A percentile compares a stretch with the other conserved stretches of the same genome.
Evolutionary conservation across 2,888 invertebrate species (phyloP).

Genomic region (Cyrtodaria siliqua): DNA sequence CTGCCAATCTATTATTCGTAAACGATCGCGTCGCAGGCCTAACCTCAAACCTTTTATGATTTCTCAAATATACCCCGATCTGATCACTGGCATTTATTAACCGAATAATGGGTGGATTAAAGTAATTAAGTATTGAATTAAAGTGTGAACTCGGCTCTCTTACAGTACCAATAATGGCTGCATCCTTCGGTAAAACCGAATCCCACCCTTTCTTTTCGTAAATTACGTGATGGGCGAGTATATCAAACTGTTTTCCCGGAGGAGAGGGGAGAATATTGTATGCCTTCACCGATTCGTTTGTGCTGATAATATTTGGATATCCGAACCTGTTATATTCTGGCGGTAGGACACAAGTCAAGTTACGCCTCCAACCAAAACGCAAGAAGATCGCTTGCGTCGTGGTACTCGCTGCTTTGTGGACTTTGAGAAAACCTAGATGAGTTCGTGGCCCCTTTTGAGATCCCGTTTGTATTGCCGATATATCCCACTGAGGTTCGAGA

Average conservation of each 20-base stretch:
- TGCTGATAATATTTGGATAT: conserved; percentile 61
- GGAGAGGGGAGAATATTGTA: conserved; percentile 53
- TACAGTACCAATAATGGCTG: conserved; percentile 45
- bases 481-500: too few relatives aligned
- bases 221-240: conserved; percentile 59
- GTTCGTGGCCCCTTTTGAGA: conserved; percentile 1
- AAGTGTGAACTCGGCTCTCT: conserved; percentile 54
- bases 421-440: conserved; percentile 60
- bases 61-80: conserved; percentile 31
- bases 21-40: conserved; percentile 22
- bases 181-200: conserved; percentile 38
- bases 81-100: conserved; percentile 28
- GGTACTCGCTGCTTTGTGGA: conserved; percentile 64
- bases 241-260: conserved; percentile 45
- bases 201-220: conserved; percentile 49
- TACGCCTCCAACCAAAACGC: conserved; percentile 57
- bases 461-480: too few relatives aligned
- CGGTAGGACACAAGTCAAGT: conserved; percentile 57
- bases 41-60: conserved; percentile 28
- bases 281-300: conserved; percentile 49
- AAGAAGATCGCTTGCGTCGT: conserved; percentile 58
- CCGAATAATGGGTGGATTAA: conserved; percentile 33
- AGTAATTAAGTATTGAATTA: conserved; percentile 50
- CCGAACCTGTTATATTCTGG: conserved; percentile 54
- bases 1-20: conserved; percentile 52